Percentiles rank a stretch among this genome's conserved stretches.
Evolutionary conservation across 2,113 vertebrate genomes (phyloP).

Genomic region (Pachycephala philippinensis): DNA sequence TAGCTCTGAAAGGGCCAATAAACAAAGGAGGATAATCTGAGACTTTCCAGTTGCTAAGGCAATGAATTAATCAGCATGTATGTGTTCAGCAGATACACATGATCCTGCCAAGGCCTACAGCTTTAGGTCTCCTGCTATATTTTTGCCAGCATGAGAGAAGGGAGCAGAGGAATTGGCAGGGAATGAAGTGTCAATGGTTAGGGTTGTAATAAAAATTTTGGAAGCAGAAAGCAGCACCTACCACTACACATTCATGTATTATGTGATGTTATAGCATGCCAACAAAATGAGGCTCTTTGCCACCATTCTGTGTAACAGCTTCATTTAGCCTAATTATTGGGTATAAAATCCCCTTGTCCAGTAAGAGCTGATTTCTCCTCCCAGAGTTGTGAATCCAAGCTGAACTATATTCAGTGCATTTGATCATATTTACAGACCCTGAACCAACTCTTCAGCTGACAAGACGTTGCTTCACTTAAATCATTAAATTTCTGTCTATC

Average conservation of each 20-base stretch:
- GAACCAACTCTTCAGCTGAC: background rate
- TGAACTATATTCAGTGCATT: background rate
- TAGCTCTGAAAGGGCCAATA: background rate
- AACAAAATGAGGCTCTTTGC: background rate
- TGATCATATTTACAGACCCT: conserved; percentile 6
- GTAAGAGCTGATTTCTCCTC: conserved; percentile 49
- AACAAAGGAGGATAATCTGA: conserved; percentile 1
- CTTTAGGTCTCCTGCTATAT: conserved; percentile 18
- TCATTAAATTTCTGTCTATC: conserved; percentile 12
- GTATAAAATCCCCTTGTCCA: conserved; percentile 45
- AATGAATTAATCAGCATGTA: conserved; percentile 27
- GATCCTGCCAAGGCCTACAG: conserved; percentile 1
- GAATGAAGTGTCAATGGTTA: conserved; percentile 39
- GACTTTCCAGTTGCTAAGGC: conserved; percentile 46
- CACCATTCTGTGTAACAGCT: conserved; percentile 40
- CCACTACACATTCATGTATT: background rate
- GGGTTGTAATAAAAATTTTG: conserved; percentile 53
- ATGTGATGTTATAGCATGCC: background rate
- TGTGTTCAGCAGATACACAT: background rate
- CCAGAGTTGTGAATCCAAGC: conserved; percentile 43
- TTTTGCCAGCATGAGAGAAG: conserved; percentile 20
- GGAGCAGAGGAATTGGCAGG: conserved; percentile 17
- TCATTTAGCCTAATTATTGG: conserved; percentile 50
- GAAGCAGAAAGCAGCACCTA: conserved; percentile 48
- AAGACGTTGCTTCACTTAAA: background rate